A percentile compares a stretch with the other conserved stretches of the same genome.
Evolutionary conservation across 2,888 invertebrate species (phyloP).

Genomic region (Apotomis turbidana): DNA sequence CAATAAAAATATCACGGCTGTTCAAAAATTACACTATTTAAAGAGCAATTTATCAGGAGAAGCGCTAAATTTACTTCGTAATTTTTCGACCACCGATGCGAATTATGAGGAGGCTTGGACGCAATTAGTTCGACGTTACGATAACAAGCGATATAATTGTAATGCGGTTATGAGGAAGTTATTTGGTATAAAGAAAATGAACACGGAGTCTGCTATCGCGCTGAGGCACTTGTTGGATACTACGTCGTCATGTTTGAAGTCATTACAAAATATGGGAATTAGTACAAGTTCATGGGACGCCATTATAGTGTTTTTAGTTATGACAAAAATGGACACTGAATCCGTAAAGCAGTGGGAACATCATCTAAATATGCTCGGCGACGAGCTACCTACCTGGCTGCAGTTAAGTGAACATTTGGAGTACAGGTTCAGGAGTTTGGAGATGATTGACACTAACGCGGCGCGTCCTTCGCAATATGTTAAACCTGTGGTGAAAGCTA

Average conservation of each 20-base stretch:
- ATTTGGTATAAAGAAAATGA: slow-evolving; percentile 30
- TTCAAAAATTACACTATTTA: slow-evolving; percentile 47
- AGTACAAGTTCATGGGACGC: slow-evolving; percentile 7
- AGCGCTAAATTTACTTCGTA: slow-evolving; percentile 42
- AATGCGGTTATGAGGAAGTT: slow-evolving; percentile 44
- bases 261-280: slow-evolving; percentile 18
- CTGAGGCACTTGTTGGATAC: slow-evolving; percentile 11
- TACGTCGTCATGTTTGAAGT: slow-evolving; percentile 19
- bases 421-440: slow-evolving; percentile 11
- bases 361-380: slow-evolving; percentile 4
- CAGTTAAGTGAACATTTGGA: slow-evolving; percentile 10
- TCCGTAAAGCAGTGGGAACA: slow-evolving; percentile 15
- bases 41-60: slow-evolving; percentile 45
- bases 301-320: slow-evolving; percentile 4
- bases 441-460: slow-evolving; percentile 20
- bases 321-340: slow-evolving; percentile 12
- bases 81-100: slow-evolving; percentile 42
- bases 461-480: not conserved
- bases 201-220: slow-evolving; percentile 9
- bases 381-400: slow-evolving; percentile 11
- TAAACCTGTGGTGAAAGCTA: slow-evolving; percentile 7
- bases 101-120: slow-evolving; percentile 47
- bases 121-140: slow-evolving; percentile 43
- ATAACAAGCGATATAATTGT: slow-evolving; percentile 45
- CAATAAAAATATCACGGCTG: slow-evolving; percentile 38